Conservation (phyloP, 2,888 invertebrate genomes). For the Harmothoe impar region DNA sequence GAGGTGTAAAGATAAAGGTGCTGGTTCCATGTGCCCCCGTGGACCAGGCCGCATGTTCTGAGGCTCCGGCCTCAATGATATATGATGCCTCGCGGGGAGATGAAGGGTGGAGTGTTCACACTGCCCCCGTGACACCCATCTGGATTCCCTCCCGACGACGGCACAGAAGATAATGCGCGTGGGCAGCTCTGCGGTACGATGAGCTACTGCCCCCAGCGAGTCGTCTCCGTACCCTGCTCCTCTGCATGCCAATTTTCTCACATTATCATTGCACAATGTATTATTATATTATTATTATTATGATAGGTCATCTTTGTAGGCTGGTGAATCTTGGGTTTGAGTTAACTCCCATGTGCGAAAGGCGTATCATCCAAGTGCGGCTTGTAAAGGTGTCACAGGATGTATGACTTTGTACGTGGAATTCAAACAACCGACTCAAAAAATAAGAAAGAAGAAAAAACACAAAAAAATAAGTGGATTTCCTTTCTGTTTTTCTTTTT, state of each 20-base stretch:
- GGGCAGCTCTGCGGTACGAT: not conserved
- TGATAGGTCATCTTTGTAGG: constrained; percentile 62
- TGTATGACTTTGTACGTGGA: constrained; percentile 23
- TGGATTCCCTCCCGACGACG: not conserved
- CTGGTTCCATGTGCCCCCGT: constrained; percentile 42
- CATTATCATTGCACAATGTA: constrained; percentile 62
- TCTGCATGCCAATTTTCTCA: constrained; percentile 41
- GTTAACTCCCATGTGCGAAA: constrained; percentile 54
- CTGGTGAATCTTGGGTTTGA: constrained; percentile 59
- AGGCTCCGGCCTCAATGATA: not conserved
- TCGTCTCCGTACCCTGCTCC: not conserved
- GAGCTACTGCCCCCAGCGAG: constrained; percentile 50
- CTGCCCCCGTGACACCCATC: constrained; percentile 51
- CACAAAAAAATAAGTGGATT: constrained; percentile 22
- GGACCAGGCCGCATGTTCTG: constrained; percentile 17
- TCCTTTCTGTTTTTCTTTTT: constrained; percentile 15
- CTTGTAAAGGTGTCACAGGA: constrained; percentile 44
- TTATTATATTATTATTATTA: constrained; percentile 5
- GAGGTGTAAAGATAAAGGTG: constrained; percentile 3
- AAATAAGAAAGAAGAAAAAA: not conserved
- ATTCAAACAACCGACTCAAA: constrained; percentile 53
- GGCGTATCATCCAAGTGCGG: constrained; percentile 6
- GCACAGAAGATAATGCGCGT: constrained; percentile 5
- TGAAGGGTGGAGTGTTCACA: constrained; percentile 1
- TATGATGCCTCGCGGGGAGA: not conserved